Evolutionary conservation across 2,888 invertebrate species (phyloP), one percentile per base, ranked within the genome.

Genomic region (Tholera decimalis): DNA sequence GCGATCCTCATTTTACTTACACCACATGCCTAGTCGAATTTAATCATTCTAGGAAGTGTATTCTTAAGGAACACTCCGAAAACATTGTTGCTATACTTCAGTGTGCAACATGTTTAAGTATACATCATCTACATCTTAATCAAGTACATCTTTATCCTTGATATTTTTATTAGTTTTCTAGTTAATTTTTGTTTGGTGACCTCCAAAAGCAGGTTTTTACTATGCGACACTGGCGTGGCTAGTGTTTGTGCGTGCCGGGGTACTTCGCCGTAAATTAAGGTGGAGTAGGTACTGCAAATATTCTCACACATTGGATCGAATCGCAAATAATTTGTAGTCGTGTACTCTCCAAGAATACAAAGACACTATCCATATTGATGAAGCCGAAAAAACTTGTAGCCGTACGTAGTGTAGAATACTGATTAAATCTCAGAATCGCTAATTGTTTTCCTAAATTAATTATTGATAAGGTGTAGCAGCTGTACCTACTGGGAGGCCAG

Each of bases 101-200:
- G n/a, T n/a, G n/a, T n/a, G 13, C 22, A 54, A 54, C 43, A 43
- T 30, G 30, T 61, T 15, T 54, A 49, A 28, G 47, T 68, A 53
- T 20, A 1, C 39, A 43, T 18, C 46, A 66, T 47, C 39, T n/a
- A n/a, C n/a, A n/a, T n/a, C n/a, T n/a, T n/a, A n/a, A n/a, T n/a
- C n/a, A n/a, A n/a, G n/a, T n/a, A n/a, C n/a, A n/a, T n/a, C 47
- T 67, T 35, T 67, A 46, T 44, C 61, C 73, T 67, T 67, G 73
- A 60, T 62, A 53, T 75, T 67, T n/a, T 60, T 57, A 67, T 67
- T 57, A 68, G 62, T 75, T 78, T 73, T 77, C 65, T 64, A 75
- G 59, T 64, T 58, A 57, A 59, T 56, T 59, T 73, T 57, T 24
- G 53, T 44, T 39, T 43, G 33, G 49, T 69, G 62, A 62, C 67